These are phyloP conservation scores for Drosophila eugracilis DNA, from an alignment of 1,140 invertebrate species.

Conservation along the genomic window DNA sequence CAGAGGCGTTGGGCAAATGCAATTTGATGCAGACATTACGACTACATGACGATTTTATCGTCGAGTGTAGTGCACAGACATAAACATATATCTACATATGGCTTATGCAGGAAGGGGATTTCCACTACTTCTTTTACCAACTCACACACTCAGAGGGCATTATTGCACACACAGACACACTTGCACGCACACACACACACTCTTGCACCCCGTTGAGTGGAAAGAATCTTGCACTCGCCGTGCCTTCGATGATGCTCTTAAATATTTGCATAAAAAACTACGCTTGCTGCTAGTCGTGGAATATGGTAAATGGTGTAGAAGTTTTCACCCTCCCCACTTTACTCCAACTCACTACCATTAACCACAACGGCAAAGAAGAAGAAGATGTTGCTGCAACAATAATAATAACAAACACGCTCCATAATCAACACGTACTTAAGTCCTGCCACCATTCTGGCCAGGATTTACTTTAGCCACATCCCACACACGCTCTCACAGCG, in stretches of 20 bases:
- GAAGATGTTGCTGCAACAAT: slow-evolving; percentile 40
- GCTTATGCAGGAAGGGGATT: slow-evolving; percentile 49
- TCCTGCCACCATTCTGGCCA: slow-evolving; percentile 34
- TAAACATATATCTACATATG: slow-evolving; percentile 71
- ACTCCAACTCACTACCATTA: slow-evolving; percentile 52
- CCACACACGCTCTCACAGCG: slow-evolving; percentile 15
- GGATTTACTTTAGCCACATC: slow-evolving; percentile 18
- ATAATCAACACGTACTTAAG: slow-evolving; percentile 79
- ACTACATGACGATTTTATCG: slow-evolving; percentile 82
- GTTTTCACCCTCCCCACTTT: slow-evolving; percentile 23
- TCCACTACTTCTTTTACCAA: not conserved
- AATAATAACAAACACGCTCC: slow-evolving; percentile 64
- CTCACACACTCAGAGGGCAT: slow-evolving; percentile 2
- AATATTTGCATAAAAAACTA: slow-evolving; percentile 82
- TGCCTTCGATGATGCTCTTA: slow-evolving; percentile 79
- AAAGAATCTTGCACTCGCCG: slow-evolving; percentile 62
- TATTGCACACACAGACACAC: slow-evolving; percentile 17
- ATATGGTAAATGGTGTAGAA: slow-evolving; percentile 81
- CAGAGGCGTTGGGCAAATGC: slow-evolving; percentile 64
- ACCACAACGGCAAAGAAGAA: slow-evolving; percentile 38
- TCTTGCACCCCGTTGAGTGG: slow-evolving; percentile 30
- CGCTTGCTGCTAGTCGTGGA: slow-evolving; percentile 63
- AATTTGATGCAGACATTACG: slow-evolving; percentile 82
- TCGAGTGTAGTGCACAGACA: slow-evolving; percentile 74
- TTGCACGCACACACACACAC: slow-evolving; percentile 14